Base-by-base conservation (phyloP, 35 echinoderm and acorn worm species). In the Anneissia japonica region DNA sequence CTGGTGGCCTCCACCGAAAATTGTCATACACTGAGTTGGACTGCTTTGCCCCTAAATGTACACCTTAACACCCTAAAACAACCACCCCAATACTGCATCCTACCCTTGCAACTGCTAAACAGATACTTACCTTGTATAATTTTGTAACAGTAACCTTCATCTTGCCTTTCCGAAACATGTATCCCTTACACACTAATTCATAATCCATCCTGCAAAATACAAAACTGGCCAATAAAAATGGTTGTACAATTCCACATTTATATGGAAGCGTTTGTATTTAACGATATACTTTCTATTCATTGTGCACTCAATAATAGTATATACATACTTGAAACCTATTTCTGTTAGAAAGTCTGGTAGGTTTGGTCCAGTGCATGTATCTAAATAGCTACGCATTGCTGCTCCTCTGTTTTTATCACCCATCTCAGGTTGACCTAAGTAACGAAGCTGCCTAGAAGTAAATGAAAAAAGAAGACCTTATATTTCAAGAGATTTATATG, bases 401-500 rank as follows among this genome's bases (percentile, higher is more conserved):
- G 93, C 91, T 9, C 79, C 74, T 86, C 95, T 77, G 38, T 82
- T 98, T 75, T 94, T 98, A 76, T 98, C 95, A 74, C 95, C 90
- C 0, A 93, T 78, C 37, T 98, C 95, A 31, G 91, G 39, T 77
- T 94, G 91, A 11, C 95, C 95, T 17, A 98, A 30, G 35, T 98
- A 98, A 34, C 95, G 80, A 34, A 98, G 74, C 56, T 98, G 95
- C 95, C 95, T 98, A n/a, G n/a, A n/a, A n/a, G n/a, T n/a, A n/a
- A n/a, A n/a, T n/a, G n/a, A n/a, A n/a, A n/a, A n/a, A n/a, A n/a
- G n/a, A n/a, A n/a, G n/a, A n/a, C n/a, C n/a, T n/a, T n/a, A n/a
- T n/a, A n/a, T n/a, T n/a, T n/a, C n/a, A n/a, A n/a, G n/a, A n/a
- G n/a, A n/a, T n/a, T n/a, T n/a, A n/a, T n/a, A n/a, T n/a, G n/a